Conservation (phyloP, 2,888 invertebrate genomes). For the Catonia carolina region DNA sequence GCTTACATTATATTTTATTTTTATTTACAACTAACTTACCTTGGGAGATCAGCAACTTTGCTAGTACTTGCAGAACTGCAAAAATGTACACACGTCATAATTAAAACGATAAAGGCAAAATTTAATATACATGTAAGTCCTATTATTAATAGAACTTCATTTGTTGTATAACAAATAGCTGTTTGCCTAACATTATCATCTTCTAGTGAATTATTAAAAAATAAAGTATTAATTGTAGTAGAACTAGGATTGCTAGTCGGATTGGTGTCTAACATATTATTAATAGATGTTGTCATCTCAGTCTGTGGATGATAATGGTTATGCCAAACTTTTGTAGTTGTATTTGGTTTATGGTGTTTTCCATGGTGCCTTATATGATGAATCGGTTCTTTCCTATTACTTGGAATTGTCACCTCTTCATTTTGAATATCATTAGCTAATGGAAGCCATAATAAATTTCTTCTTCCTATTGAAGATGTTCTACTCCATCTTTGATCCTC, state of each 20-base stretch:
- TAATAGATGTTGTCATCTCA: not conserved
- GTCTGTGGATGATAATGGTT: not conserved
- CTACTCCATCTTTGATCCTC: too few relatives aligned
- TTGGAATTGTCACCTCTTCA: too few relatives aligned
- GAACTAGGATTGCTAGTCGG: not conserved
- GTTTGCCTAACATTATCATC: not conserved
- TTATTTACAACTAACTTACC: too few relatives aligned
- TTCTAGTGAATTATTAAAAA: not conserved
- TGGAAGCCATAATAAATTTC: too few relatives aligned
- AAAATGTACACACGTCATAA: constrained; percentile 38
- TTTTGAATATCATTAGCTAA: too few relatives aligned
- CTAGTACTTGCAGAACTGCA: constrained; percentile 30
- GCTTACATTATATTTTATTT: too few relatives aligned
- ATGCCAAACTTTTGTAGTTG: not conserved
- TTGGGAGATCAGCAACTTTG: constrained; percentile 17
- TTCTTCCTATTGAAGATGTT: too few relatives aligned
- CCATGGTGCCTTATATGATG: constrained; percentile 20
- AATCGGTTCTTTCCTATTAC: too few relatives aligned
- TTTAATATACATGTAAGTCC: constrained; percentile 39
- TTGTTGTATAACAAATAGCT: constrained; percentile 35
- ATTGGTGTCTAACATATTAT: not conserved
- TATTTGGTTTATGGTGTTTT: constrained; percentile 18
- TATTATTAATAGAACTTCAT: constrained; percentile 38
- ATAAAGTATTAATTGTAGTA: not conserved
- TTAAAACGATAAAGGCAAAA: constrained; percentile 38